Evolutionary conservation across 2,888 invertebrate genomes (phyloP).

Genomic region (Schrankia costaestrigalis): DNA sequence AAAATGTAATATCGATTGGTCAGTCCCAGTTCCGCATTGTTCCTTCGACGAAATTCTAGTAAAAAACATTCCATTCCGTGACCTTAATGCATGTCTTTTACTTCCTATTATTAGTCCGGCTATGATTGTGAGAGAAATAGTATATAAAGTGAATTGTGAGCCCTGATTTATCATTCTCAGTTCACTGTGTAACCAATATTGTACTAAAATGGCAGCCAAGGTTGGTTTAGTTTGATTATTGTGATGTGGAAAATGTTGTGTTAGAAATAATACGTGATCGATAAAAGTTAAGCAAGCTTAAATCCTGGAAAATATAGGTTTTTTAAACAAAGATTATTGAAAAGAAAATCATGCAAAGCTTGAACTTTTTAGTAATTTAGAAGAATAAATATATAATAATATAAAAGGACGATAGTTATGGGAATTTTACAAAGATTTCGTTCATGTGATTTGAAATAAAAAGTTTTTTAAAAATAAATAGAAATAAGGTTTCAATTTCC

Average conservation of each 20-base stretch:
- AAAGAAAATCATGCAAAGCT: too few relatives aligned
- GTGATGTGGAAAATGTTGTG: constrained; percentile 6
- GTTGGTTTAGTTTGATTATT: constrained; percentile 32
- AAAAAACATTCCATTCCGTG: constrained; percentile 55
- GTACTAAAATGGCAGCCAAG: constrained; percentile 77
- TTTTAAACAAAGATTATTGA: too few relatives aligned
- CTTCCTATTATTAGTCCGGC: constrained; percentile 71
- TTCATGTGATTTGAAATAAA: too few relatives aligned
- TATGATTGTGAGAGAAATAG: constrained; percentile 52
- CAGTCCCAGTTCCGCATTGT: constrained; percentile 61
- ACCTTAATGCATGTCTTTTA: constrained; percentile 72
- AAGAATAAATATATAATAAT: too few relatives aligned
- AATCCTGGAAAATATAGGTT: too few relatives aligned
- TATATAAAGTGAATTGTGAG: constrained; percentile 60
- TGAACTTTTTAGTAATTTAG: too few relatives aligned
- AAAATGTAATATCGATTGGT: constrained; percentile 13
- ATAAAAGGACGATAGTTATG: too few relatives aligned
- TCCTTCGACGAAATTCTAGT: constrained; percentile 59
- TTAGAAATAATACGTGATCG: neutral
- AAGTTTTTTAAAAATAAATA: too few relatives aligned
- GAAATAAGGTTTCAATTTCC: too few relatives aligned
- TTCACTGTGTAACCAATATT: constrained; percentile 65
- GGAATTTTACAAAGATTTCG: too few relatives aligned
- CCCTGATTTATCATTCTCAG: constrained; percentile 70
- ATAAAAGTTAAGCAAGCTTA: too few relatives aligned